phyloP scores from a whole-genome alignment of 2,797 vertebrate species.

The Pitangus sulphuratus region DNA sequence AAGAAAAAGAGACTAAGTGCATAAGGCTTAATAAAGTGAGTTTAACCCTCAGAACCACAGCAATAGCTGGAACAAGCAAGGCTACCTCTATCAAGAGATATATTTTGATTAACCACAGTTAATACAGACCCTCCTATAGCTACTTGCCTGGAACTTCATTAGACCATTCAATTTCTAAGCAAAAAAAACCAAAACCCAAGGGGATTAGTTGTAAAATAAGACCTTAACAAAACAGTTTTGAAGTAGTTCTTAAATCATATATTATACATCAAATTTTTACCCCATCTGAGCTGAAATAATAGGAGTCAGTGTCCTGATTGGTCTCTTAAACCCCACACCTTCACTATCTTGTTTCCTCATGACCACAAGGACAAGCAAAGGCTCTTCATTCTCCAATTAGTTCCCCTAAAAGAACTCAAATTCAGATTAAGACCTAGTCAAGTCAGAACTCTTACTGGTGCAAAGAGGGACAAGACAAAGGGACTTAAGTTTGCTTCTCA shows the following conservation, averaged over 20 bases:
- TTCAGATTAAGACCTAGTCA: not conserved
- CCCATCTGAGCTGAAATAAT: not conserved
- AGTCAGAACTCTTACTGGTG: not conserved
- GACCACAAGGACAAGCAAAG: not conserved
- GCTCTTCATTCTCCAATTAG: not conserved
- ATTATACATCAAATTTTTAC: not conserved
- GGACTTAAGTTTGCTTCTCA: not conserved
- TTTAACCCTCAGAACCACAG: not conserved
- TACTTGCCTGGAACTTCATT: not conserved
- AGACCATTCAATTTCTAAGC: not conserved
- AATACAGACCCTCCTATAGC: not conserved
- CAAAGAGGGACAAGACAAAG: not conserved
- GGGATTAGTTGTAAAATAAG: not conserved
- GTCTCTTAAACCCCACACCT: not conserved
- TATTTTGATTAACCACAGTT: not conserved
- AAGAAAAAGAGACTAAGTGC: not conserved
- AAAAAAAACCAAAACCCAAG: not conserved
- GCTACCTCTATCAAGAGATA: not conserved
- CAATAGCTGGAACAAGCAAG: not conserved
- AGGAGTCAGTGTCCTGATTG: not conserved
- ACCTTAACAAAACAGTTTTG: not conserved
- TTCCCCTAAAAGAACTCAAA: not conserved
- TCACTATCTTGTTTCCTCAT: not conserved
- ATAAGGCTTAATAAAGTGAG: not conserved
- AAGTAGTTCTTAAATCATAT: not conserved